A percentile compares a stretch with the other conserved stretches of the same genome.
Evolutionary conservation across 2,797 vertebrate species (phyloP).

Genomic region (Pangasius mekongensis): DNA sequence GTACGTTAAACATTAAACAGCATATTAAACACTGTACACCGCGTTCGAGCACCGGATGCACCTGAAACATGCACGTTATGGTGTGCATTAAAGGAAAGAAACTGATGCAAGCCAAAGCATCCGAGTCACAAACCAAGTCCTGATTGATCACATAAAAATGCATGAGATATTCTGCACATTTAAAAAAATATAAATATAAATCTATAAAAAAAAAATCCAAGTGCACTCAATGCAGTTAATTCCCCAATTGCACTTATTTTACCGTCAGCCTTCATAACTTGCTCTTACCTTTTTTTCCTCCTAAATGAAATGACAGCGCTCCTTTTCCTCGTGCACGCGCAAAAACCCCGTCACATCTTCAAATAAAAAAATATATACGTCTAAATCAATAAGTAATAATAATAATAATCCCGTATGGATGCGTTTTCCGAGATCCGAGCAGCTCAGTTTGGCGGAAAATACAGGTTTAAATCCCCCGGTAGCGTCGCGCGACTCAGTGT

Average conservation of each 20-base stretch:
- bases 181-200: background rate
- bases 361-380: background rate
- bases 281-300: conserved; percentile 19
- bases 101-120: background rate
- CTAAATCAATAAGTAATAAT: background rate
- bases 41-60: background rate
- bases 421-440: conserved; percentile 45
- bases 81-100: background rate
- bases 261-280: background rate
- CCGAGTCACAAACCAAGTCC: background rate
- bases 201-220: background rate
- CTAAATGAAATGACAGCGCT: background rate
- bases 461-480: conserved; percentile 56
- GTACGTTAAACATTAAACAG: background rate
- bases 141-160: background rate
- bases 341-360: conserved; percentile 52
- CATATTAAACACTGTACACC: background rate
- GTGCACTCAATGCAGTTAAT: background rate
- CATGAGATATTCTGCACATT: background rate
- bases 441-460: conserved; percentile 32
- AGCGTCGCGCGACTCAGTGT: conserved; percentile 18
- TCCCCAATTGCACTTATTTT: background rate
- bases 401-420: conserved; percentile 50
- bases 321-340: conserved; percentile 20
- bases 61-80: background rate